Percentiles rank a stretch among this genome's conserved stretches.
Evolutionary conservation across 2,797 vertebrate species (phyloP).

Genomic region (Odontamblyopus rebecca): DNA sequence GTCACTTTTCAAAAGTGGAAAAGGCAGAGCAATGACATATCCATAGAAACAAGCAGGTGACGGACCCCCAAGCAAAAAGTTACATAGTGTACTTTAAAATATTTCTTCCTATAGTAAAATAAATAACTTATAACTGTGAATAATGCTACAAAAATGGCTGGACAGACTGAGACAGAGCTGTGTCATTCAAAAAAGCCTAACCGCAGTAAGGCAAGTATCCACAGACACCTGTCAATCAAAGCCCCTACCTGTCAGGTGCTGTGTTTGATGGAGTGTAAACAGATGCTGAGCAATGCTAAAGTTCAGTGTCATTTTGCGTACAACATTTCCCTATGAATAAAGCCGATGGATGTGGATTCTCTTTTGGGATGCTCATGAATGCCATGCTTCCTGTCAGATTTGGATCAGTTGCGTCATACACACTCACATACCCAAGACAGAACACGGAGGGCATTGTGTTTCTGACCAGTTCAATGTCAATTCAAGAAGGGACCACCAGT

Average conservation of each 20-base stretch:
- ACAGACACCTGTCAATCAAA: conserved; percentile 1
- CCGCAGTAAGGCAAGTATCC: conserved; percentile 2
- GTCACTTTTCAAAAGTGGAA: no score
- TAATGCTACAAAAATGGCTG: not conserved
- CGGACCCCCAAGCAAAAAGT: no score
- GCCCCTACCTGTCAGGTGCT: not conserved
- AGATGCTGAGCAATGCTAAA: not conserved
- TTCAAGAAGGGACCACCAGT: conserved; percentile 10
- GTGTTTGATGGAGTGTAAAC: conserved; percentile 7
- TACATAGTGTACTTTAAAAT: no score
- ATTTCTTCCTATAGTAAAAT: no score
- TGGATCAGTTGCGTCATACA: conserved; percentile 8
- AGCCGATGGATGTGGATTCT: not conserved
- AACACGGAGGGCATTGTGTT: conserved; percentile 47
- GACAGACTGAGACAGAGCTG: not conserved
- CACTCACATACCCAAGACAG: not conserved
- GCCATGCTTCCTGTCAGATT: conserved; percentile 6
- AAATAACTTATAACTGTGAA: not conserved
- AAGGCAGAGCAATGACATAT: no score
- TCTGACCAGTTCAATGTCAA: conserved; percentile 15
- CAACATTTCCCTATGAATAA: not conserved
- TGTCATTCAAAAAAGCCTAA: not conserved
- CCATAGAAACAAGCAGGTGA: no score
- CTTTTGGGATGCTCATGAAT: not conserved
- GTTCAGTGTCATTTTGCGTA: conserved; percentile 4